Base-by-base conservation (phyloP, 2,797 vertebrate species). In the Paedocypris micromegethes region DNA sequence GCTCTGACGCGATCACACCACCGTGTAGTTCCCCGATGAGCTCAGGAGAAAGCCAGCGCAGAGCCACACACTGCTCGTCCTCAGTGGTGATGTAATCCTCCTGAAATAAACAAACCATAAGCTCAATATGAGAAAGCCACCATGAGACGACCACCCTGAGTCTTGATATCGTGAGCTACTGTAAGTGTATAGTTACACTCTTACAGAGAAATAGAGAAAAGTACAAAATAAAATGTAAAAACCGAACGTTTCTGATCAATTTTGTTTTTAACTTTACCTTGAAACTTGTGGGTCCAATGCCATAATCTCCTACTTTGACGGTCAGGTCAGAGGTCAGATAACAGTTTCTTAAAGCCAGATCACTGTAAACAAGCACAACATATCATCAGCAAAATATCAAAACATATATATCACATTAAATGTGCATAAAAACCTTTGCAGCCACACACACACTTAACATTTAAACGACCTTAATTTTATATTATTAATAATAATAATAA, bases 61-160 rank as follows among this genome's bases (percentile, higher is more conserved):
- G 90, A 44, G 96, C 92, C 39, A 97, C 79, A 23, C 91, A 83
- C 65, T 92, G 93, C 66, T 97, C 93, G 75, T 96, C 96, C 77
- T 94, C 91, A 46, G 93, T 93, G 80, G 95, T 94, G 85, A 98
- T 91, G 75, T 98, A 98, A 89, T 98, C 96, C 76, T 97, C 96
- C 96, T 98, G 79, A 42, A 76, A 69, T 6, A 3, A 23, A 5
- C 39, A 44, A 23, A 23, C 23, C 23, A 23, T 23, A 23, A 23
- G 23, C 23, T 23, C 23, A 23, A 23, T 23, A 23, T 23, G 23
- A 23, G 23, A 23, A 23, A 23, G 23, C 23, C 23, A 23, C 23
- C 23, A 23, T 23, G 23, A 23, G 23, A 23, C 23, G 23, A 23
- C 23, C 23, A 23, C 23, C 23, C 23, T 1, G 23, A 23, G 23